These are phyloP conservation scores for Ammospiza nelsoni DNA, from an alignment of 2,113 vertebrate species.

Conservation along the genomic window DNA sequence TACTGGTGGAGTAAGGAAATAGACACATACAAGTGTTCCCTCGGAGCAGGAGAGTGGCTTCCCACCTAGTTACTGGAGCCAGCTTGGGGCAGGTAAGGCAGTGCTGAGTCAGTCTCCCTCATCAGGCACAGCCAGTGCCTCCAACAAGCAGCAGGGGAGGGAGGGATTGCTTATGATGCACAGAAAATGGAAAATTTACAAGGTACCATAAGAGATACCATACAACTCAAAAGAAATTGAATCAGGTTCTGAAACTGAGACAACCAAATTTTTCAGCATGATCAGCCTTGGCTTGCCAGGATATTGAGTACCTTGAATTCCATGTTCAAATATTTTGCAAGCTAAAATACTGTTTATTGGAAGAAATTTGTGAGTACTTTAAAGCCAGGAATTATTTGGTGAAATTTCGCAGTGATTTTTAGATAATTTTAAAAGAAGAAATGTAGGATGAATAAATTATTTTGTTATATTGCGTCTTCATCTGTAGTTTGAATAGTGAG, in stretches of 20 bases:
- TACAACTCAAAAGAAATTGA: not conserved
- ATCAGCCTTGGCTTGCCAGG: not conserved
- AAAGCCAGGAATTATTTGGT: not conserved
- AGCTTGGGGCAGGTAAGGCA: not conserved
- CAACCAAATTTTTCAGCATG: constrained; percentile 17
- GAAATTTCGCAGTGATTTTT: not conserved
- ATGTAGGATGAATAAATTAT: not conserved
- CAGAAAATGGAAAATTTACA: no score
- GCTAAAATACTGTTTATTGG: not conserved
- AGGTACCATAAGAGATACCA: not conserved
- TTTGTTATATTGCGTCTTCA: not conserved
- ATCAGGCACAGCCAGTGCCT: not conserved
- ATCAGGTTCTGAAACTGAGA: not conserved
- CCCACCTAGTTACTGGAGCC: not conserved
- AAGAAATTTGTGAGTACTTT: not conserved
- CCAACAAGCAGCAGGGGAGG: not conserved
- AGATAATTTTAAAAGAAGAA: not conserved
- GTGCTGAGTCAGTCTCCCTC: not conserved
- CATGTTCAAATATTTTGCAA: not conserved
- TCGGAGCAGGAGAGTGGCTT: not conserved
- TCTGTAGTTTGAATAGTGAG: not conserved
- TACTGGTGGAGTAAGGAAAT: not conserved
- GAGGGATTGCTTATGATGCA: not conserved
- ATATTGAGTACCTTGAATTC: not conserved
- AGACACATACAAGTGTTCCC: not conserved